phyloP scores from a whole-genome alignment of 2,888 invertebrate species.

The Andrena haemorrhoa region DNA sequence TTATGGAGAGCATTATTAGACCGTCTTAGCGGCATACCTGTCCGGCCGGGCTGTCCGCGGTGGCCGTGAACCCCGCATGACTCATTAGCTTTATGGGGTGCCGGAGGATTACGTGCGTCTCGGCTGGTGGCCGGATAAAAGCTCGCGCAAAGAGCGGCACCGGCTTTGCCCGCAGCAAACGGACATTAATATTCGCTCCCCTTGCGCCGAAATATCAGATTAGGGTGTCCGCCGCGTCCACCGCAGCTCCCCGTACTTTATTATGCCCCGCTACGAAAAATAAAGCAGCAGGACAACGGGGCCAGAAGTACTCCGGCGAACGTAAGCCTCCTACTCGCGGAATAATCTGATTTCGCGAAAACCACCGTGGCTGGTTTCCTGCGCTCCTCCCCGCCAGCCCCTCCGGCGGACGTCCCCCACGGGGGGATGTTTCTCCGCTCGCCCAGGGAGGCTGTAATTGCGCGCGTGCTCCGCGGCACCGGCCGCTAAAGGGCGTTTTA shows the following conservation, averaged over 20 bases:
- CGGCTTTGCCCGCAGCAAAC: slow-evolving; percentile 67
- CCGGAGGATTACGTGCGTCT: slow-evolving; percentile 70
- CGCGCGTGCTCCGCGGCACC: not conserved
- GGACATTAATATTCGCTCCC: slow-evolving; percentile 76
- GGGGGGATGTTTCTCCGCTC: not conserved
- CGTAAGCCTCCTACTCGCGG: slow-evolving; percentile 24
- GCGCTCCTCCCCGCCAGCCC: slow-evolving; percentile 20
- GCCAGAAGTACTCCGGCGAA: slow-evolving; percentile 36
- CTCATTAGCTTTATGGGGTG: slow-evolving; percentile 78
- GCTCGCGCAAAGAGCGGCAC: slow-evolving; percentile 58
- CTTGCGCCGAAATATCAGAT: slow-evolving; percentile 76
- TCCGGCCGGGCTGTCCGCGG: slow-evolving; percentile 47
- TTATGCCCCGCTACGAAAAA: slow-evolving; percentile 61
- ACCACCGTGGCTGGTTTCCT: slow-evolving; percentile 38
- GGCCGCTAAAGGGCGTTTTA: slow-evolving; percentile 3
- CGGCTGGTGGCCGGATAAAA: slow-evolving; percentile 72
- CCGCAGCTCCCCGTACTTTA: slow-evolving; percentile 59
- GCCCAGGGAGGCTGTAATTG: not conserved
- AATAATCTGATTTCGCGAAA: slow-evolving; percentile 66
- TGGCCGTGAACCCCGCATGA: slow-evolving; percentile 62
- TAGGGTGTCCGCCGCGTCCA: slow-evolving; percentile 51
- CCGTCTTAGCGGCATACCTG: slow-evolving; percentile 61
- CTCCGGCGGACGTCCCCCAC: not conserved
- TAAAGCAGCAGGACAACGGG: slow-evolving; percentile 57
- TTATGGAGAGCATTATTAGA: slow-evolving; percentile 20